These are phyloP conservation scores for Nezara viridula DNA, from an alignment of 2,888 invertebrate genomes.

Conservation along the genomic window DNA sequence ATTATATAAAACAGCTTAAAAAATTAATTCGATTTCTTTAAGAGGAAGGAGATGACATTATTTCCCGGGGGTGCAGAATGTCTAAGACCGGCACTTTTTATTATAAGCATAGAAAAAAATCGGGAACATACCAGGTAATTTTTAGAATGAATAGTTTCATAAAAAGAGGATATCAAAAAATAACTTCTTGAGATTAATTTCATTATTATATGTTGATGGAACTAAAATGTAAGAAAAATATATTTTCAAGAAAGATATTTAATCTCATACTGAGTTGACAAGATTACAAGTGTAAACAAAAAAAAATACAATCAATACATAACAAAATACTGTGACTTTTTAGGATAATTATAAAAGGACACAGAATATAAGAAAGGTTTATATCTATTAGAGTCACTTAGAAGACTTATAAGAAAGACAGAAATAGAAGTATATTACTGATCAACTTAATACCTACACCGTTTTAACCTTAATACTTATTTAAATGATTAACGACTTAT, in stretches of 20 bases:
- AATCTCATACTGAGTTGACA: neutral
- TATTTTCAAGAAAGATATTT: neutral
- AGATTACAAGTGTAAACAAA: neutral
- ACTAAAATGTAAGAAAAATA: neutral
- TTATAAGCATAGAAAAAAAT: neutral
- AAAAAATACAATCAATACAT: neutral
- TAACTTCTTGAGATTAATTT: neutral
- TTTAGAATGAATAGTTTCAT: neutral
- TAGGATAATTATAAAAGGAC: neutral
- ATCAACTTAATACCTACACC: slow-evolving; percentile 37
- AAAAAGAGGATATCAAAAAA: neutral
- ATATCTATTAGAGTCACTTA: neutral
- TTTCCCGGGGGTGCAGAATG: no score
- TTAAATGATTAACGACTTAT: neutral
- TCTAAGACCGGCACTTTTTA: no score
- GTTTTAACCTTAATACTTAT: neutral
- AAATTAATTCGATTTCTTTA: no score
- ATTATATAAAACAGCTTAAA: no score
- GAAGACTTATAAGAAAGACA: neutral
- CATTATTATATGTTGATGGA: neutral
- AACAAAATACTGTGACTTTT: neutral
- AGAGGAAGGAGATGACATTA: no score
- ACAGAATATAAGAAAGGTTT: neutral
- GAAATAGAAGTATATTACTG: neutral
- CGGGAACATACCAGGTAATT: neutral